These are phyloP conservation scores for Periophthalmus magnuspinnatus DNA, from an alignment of 2,797 vertebrate species.

Conservation along the genomic window DNA sequence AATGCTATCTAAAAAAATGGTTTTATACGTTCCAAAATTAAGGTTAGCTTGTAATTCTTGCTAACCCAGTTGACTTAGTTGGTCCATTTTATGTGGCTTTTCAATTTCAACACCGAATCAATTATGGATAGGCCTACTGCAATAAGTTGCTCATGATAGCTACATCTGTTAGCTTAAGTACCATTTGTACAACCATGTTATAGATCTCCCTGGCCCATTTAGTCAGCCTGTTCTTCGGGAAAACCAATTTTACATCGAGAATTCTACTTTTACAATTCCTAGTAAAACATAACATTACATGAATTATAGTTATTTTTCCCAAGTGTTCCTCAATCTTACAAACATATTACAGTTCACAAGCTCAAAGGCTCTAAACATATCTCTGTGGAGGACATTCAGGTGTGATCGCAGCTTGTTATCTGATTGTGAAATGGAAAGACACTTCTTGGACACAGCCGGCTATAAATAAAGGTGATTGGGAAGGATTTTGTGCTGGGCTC, in stretches of 20 bases:
- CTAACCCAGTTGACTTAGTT: too few relatives aligned
- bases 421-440: conserved; percentile 31
- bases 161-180: not conserved
- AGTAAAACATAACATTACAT: conserved; percentile 63
- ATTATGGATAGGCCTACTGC: too few relatives aligned
- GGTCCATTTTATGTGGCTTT: too few relatives aligned
- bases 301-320: conserved; percentile 56
- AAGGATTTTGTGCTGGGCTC: conserved; percentile 38
- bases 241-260: conserved; percentile 34
- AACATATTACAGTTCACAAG: conserved; percentile 44
- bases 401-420: conserved; percentile 65
- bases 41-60: too few relatives aligned
- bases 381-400: conserved; percentile 56
- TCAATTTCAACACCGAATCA: too few relatives aligned
- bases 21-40: too few relatives aligned
- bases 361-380: conserved; percentile 64
- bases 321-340: conserved; percentile 38
- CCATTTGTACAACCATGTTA: too few relatives aligned
- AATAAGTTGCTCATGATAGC: not conserved
- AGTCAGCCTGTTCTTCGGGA: not conserved
- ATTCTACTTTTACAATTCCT: conserved; percentile 65
- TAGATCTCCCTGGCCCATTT: too few relatives aligned
- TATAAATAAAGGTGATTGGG: conserved; percentile 59
- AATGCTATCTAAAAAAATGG: too few relatives aligned
- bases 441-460: conserved; percentile 31